phyloP scores from a whole-genome alignment of 1,140 invertebrate genomes.

The Octopus sinensis region DNA sequence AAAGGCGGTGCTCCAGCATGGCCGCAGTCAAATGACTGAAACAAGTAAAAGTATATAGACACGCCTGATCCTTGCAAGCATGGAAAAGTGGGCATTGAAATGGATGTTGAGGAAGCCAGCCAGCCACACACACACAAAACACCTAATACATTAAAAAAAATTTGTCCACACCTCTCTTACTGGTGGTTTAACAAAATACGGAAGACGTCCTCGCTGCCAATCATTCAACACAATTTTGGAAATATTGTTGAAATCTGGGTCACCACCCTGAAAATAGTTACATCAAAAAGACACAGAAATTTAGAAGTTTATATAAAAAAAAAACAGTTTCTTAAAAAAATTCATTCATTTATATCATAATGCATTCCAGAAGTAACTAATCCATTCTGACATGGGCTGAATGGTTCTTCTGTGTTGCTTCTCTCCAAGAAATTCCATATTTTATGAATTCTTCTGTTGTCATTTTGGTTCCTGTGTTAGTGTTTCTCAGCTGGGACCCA shows the following conservation, averaged over 20 bases:
- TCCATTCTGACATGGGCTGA: no score
- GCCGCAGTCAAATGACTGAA: no score
- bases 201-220: constrained; percentile 95
- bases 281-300: not conserved
- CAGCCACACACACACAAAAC: not conserved
- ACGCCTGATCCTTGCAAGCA: no score
- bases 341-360: not conserved
- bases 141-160: not conserved
- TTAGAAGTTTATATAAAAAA: not conserved
- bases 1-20: no score
- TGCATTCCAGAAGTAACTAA: no score
- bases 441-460: no score
- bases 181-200: constrained; percentile 86
- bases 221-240: constrained; percentile 97
- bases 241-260: constrained; percentile 84
- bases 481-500: no score
- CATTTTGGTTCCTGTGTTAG: no score
- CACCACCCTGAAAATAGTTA: constrained; percentile 69
- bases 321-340: not conserved
- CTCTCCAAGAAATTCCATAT: no score
- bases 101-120: not conserved
- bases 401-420: no score
- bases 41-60: no score
- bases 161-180: constrained; percentile 33
- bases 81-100: no score